Evolutionary conservation across 2,113 vertebrate species (phyloP).

Genomic region (Poeciliopsis retropinna): DNA sequence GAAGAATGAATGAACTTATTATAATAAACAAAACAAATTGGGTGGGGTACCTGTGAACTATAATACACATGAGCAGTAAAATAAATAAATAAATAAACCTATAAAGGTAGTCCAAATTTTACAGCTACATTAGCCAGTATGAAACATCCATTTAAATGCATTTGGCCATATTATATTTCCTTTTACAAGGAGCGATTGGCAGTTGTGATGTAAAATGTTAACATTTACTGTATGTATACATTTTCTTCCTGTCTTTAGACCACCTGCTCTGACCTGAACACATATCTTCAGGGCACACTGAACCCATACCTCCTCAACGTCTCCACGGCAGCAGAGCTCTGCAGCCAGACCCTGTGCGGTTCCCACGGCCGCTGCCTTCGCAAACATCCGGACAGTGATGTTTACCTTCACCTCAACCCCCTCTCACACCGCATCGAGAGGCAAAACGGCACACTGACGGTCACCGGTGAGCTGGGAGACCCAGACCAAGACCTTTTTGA

Average conservation of each 20-base stretch:
- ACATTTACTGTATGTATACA: not conserved
- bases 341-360: slow-evolving; percentile 85
- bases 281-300: slow-evolving; percentile 84
- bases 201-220: not conserved
- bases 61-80: no score
- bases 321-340: slow-evolving; percentile 89
- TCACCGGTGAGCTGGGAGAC: slow-evolving; percentile 74
- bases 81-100: no score
- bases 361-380: slow-evolving; percentile 89
- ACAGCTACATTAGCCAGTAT: no score
- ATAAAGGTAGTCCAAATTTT: no score
- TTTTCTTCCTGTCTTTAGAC: slow-evolving; percentile 69
- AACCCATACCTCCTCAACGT: slow-evolving; percentile 91
- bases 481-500: slow-evolving; percentile 71
- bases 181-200: not conserved
- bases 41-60: no score
- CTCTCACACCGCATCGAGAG: slow-evolving; percentile 77
- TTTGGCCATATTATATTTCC: no score
- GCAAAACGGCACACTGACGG: slow-evolving; percentile 61
- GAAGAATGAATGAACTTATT: no score
- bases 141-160: no score
- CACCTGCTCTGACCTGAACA: slow-evolving; percentile 84
- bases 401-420: slow-evolving; percentile 90
- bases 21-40: no score
- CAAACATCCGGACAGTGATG: slow-evolving; percentile 72